Base-by-base conservation (phyloP, 2,113 vertebrate species). In the Trichomycterus rosablanca region DNA sequence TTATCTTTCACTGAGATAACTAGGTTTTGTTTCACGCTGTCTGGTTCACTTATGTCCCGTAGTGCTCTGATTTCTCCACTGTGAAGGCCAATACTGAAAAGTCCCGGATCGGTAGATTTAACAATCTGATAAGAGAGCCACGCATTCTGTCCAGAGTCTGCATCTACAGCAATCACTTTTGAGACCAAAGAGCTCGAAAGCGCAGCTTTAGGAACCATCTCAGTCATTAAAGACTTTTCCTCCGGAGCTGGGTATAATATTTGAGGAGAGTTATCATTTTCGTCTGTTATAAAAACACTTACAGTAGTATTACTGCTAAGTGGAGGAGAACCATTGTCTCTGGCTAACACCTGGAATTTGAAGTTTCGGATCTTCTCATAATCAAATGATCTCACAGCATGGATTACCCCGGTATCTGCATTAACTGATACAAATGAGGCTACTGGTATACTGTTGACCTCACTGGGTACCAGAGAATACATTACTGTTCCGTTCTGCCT, bases 181-280 rank as follows among this genome's bases (percentile, higher is more conserved):
- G 81, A 80, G 2, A 87, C 73, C 46, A 87, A 59, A 18, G 81
- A 80, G 0, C 82, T 76, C 0, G 74, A 70, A 5, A 83, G 78
- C 54, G 78, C 71, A 2, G 75, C 74, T 10, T 66, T 75, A 8
- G 81, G 81, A 0, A 83, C 74, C 26, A 85, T 72, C 49, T 87
- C 84, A 14, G 81, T 72, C 0, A 80, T 73, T 0, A 75, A 75
- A 15, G 78, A 81, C 0, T 58, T 76, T 1, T 77, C 59, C 24
- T 58, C 60, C 57, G 68, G 51, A 61, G 57, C 60, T 48, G 68
- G 72, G 16, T 71, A 74, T 68, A 74, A 71, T 56, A 74, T 71
- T 51, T 75, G 69, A 14, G 70, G 74, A 60, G 74, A 67, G 50
- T 75, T 75, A 48, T 75, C 74, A 60, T 75, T 75, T 63, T 72